A percentile compares a stretch with the other conserved stretches of the same genome.
These are phyloP conservation scores for Agriopis marginaria DNA, from an alignment of 2,888 invertebrate species.

Conservation along the genomic window DNA sequence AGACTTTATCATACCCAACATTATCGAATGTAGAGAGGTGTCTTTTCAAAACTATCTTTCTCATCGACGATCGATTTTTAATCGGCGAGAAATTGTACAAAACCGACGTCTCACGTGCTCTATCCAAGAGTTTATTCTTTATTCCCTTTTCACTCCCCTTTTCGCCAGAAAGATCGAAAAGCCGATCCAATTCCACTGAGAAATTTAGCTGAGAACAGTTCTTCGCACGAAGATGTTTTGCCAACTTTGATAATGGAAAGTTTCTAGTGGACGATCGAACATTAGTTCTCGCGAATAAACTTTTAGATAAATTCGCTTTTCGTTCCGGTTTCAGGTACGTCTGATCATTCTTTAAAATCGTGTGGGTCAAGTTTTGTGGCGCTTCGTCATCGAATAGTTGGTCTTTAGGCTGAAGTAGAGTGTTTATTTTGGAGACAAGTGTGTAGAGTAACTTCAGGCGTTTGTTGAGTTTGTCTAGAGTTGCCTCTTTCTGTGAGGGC, in stretches of 20 bases:
- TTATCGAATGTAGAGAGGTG: conserved; percentile 52
- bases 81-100: conserved; percentile 70
- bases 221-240: conserved; percentile 65
- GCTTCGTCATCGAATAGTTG: conserved; percentile 64
- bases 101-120: conserved; percentile 60
- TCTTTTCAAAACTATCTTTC: conserved; percentile 69
- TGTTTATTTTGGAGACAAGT: conserved; percentile 68
- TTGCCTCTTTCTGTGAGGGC: conserved; percentile 51
- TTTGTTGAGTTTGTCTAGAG: conserved; percentile 68
- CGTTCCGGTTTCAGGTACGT: conserved; percentile 65
- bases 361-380: conserved; percentile 65
- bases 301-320: conserved; percentile 61
- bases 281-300: conserved; percentile 70
- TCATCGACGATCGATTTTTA: conserved; percentile 67
- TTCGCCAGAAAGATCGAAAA: conserved; percentile 62
- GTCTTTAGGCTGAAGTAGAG: conserved; percentile 68
- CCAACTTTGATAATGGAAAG: conserved; percentile 65
- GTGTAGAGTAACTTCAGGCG: conserved; percentile 76
- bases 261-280: conserved; percentile 65
- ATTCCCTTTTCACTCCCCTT: conserved; percentile 38
- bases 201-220: conserved; percentile 71
- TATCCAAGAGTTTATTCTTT: conserved; percentile 49
- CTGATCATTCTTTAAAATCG: conserved; percentile 58
- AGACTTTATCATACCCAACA: conserved; percentile 36
- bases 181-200: conserved; percentile 69